Evolutionary conservation across 1,140 invertebrate species (phyloP).

Genomic region (Brachionus calyciflorus): DNA sequence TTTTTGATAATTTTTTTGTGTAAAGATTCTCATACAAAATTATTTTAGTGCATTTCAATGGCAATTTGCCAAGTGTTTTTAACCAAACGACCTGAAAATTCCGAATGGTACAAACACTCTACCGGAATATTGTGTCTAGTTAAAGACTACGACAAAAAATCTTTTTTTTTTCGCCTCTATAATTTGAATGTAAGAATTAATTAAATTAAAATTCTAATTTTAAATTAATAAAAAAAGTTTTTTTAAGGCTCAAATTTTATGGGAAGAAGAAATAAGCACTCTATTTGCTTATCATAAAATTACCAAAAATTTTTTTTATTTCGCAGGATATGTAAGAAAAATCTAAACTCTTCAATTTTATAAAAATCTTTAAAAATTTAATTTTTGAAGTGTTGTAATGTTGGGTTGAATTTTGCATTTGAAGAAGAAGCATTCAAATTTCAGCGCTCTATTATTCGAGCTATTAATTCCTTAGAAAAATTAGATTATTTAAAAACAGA

Average conservation of each 20-base stretch:
- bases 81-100: background rate
- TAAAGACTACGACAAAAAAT: background rate
- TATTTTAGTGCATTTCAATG: background rate
- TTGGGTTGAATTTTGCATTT: constrained; percentile 45
- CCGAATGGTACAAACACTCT: constrained; percentile 30
- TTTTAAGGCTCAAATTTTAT: constrained; percentile 14
- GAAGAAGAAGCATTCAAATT: constrained; percentile 16
- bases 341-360: background rate
- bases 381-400: constrained; percentile 2
- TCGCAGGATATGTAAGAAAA: background rate
- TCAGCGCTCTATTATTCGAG: background rate
- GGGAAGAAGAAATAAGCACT: constrained; percentile 35
- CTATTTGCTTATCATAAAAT: background rate
- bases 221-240: background rate
- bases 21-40: too few relatives aligned
- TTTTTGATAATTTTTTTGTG: too few relatives aligned
- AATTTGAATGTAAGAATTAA: constrained; percentile 3
- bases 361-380: background rate
- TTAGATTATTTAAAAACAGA: background rate
- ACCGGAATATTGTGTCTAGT: constrained; percentile 18
- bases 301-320: constrained; percentile 19
- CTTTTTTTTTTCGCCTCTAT: constrained; percentile 12
- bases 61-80: constrained; percentile 18
- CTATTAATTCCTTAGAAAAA: background rate
- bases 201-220: background rate